Percentiles rank a stretch among this genome's conserved stretches.
phyloP scores from a whole-genome alignment of 2,797 vertebrate genomes.

The Sebastes trivittatus region DNA sequence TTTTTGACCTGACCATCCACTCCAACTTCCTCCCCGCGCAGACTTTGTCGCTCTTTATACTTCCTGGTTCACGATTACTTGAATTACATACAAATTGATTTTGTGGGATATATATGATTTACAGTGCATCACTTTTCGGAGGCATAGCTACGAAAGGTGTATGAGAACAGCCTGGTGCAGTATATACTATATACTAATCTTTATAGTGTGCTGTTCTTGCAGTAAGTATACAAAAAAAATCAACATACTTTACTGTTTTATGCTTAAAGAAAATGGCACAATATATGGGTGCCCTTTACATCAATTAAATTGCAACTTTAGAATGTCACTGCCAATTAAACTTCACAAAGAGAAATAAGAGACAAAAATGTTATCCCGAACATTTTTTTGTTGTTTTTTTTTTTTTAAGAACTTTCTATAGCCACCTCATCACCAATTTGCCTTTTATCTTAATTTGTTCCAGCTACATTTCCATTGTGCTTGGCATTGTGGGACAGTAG shows the following conservation, averaged over 20 bases:
- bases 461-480: conserved; percentile 3
- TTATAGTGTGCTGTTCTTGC: background rate
- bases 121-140: too few relatives aligned
- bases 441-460: conserved; percentile 5
- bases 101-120: too few relatives aligned
- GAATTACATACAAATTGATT: too few relatives aligned
- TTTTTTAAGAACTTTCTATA: background rate
- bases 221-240: background rate
- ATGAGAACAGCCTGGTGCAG: too few relatives aligned
- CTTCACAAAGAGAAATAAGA: background rate
- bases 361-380: background rate
- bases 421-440: background rate
- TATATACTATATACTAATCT: background rate
- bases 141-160: too few relatives aligned
- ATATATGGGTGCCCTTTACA: too few relatives aligned
- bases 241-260: background rate
- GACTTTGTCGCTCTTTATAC: too few relatives aligned
- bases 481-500: background rate
- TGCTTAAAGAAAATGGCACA: background rate
- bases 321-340: background rate
- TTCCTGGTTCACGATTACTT: too few relatives aligned
- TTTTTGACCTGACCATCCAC: too few relatives aligned
- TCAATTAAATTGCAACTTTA: too few relatives aligned
- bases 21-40: too few relatives aligned
- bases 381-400: background rate